These are phyloP conservation scores for Corythaixoides concolor DNA, from an alignment of 2,113 vertebrate species.

Conservation along the genomic window DNA sequence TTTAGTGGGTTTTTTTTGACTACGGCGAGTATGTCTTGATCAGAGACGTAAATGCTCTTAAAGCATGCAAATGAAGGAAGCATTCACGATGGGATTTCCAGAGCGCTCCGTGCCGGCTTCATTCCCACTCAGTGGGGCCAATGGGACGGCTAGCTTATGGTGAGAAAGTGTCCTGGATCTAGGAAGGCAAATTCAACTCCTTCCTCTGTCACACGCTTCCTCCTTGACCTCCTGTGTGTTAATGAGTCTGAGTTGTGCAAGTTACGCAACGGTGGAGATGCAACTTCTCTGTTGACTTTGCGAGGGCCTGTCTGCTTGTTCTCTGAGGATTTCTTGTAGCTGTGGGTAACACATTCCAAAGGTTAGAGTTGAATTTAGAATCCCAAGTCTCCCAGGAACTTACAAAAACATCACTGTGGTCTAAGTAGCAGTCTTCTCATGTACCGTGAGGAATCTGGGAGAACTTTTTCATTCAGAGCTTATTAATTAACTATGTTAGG, in stretches of 20 bases:
- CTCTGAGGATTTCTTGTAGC: background rate
- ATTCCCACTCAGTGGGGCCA: background rate
- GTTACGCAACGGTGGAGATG: background rate
- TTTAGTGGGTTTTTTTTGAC: background rate
- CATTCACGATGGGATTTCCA: background rate
- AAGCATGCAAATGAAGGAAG: background rate
- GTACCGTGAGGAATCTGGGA: background rate
- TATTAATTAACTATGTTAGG: background rate
- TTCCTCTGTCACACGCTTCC: background rate
- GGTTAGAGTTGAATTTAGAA: background rate
- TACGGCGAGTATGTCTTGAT: background rate
- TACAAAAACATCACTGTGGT: background rate
- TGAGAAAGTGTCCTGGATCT: background rate
- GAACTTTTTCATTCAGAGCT: background rate
- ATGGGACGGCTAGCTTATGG: background rate
- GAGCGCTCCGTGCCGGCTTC: accelerated
- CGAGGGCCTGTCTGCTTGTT: background rate
- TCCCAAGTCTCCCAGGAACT: background rate
- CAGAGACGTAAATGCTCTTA: background rate
- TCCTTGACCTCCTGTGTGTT: background rate
- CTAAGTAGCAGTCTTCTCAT: background rate
- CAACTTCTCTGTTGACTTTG: background rate
- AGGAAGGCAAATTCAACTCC: background rate
- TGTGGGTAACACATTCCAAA: background rate
- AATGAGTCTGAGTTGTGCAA: background rate